Evolutionary conservation across 2,888 invertebrate genomes (phyloP), one percentile per base, ranked within the genome.

Genomic region (Papilio demoleus): DNA sequence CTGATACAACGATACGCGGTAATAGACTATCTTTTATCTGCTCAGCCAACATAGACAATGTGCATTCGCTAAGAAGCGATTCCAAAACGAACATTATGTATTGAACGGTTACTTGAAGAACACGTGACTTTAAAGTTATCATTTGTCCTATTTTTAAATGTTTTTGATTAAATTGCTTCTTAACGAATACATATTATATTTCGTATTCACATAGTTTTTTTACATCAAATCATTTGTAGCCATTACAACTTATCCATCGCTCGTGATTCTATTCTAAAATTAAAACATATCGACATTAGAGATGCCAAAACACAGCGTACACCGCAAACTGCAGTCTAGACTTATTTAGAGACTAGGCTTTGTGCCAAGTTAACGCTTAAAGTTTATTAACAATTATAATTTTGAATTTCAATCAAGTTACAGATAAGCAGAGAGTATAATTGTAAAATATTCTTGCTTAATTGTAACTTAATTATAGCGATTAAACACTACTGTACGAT

Each of bases 311-410:
- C 53, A 56, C 17, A 31, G 31, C 8, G 31, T 56, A 11, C 59
- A 14, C 31, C 31, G 31, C 53, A 27, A 17, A 56, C 9, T 56
- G 53, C 31, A 31, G 31, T 56, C 53, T 56, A 56, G 31, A 56
- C 31, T 17, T n/a, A n/a, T 27, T 53, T 53, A 53, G 27, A 53
- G n/a, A 56, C 53, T 56, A 56, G 53, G 53, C 53, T 31, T 9
- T 31, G 53, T 53, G 53, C 53, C 53, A 53, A 50, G 24, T 50
- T 27, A 24, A n/a, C 27, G 53, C 53, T 53, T 53, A 27, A 14
- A 31, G n/a, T 53, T 31, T 50, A 50, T 27, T 31, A 53, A 53
- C 53, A 31, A 31, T 53, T 53, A 53, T 17, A 31, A 31, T 31
- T 53, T 53, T 53, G 31, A 53, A 53, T 53, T 53, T 53, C 6